Evolutionary conservation across 2,888 invertebrate genomes (phyloP).

Genomic region (Lepidonotus clava): DNA sequence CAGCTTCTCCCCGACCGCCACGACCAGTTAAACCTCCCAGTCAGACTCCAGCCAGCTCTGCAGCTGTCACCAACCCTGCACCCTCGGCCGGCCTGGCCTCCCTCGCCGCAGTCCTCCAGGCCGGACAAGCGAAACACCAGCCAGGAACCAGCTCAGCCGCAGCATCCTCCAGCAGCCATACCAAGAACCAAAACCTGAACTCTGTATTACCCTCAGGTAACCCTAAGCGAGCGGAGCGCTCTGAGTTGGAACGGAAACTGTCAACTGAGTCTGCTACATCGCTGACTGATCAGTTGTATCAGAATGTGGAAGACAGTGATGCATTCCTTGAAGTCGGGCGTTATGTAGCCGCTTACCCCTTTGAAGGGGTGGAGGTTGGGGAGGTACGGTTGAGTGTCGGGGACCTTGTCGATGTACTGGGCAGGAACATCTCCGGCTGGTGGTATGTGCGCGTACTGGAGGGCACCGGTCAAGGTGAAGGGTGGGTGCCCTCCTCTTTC

Average conservation of each 20-base stretch:
- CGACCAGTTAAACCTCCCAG: neutral
- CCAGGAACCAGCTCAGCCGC: no score
- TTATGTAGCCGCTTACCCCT: conserved; percentile 3
- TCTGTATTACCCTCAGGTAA: no score
- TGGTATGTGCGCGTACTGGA: conserved; percentile 50
- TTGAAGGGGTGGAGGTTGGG: conserved; percentile 32
- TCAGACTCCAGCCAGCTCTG: neutral
- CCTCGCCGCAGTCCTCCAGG: neutral
- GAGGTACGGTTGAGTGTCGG: conserved; percentile 23
- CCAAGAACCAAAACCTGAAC: no score
- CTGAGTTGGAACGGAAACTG: neutral
- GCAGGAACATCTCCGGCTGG: conserved; percentile 51
- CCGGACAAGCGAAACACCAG: neutral
- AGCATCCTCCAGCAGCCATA: no score
- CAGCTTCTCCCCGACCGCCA: neutral
- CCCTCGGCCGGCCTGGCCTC: neutral
- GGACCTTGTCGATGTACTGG: conserved; percentile 27
- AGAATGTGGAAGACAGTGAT: conserved; percentile 10
- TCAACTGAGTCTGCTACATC: neutral
- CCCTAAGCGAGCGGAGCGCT: no score
- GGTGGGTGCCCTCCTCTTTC: conserved; percentile 47
- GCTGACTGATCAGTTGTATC: neutral
- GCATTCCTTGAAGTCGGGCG: neutral
- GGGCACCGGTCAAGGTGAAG: conserved; percentile 34
- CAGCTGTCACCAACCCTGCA: no score